Conservation (phyloP, 2,888 invertebrate genomes). For the Argyra leucocephala region DNA sequence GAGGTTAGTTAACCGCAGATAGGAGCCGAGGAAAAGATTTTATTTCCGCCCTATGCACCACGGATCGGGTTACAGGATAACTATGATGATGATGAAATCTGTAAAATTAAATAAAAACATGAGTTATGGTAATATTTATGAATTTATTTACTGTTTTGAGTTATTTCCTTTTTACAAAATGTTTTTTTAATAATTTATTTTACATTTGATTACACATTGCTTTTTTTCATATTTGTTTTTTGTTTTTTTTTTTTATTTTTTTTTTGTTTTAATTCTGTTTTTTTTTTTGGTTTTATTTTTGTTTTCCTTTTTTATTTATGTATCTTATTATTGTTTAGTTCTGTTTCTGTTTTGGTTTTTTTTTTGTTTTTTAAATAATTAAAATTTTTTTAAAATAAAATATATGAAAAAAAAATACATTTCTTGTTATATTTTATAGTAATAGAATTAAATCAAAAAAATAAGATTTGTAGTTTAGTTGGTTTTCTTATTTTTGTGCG, state of each 20-base stretch:
- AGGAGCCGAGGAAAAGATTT: too few relatives aligned
- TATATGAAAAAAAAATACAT: too few relatives aligned
- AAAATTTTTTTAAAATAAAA: too few relatives aligned
- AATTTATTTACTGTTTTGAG: background rate
- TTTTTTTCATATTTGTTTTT: background rate
- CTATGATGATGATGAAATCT: too few relatives aligned
- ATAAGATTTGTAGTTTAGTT: too few relatives aligned
- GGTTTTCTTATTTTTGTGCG: too few relatives aligned
- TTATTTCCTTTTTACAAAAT: constrained; percentile 2
- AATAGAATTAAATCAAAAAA: too few relatives aligned
- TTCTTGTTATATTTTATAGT: too few relatives aligned
- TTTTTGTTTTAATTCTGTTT: background rate
- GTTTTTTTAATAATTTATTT: background rate
- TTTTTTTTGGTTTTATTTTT: background rate
- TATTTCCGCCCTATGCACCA: too few relatives aligned
- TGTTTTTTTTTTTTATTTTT: background rate
- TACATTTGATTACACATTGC: background rate
- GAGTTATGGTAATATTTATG: background rate
- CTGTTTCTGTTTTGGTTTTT: background rate
- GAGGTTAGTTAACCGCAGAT: too few relatives aligned
- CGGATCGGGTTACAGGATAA: too few relatives aligned
- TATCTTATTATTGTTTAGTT: background rate
- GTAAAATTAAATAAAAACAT: too few relatives aligned
- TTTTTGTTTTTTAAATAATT: background rate
- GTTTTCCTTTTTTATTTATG: background rate